Base-by-base conservation (phyloP, 2,113 vertebrate species). In the Lucifuga dentata region DNA sequence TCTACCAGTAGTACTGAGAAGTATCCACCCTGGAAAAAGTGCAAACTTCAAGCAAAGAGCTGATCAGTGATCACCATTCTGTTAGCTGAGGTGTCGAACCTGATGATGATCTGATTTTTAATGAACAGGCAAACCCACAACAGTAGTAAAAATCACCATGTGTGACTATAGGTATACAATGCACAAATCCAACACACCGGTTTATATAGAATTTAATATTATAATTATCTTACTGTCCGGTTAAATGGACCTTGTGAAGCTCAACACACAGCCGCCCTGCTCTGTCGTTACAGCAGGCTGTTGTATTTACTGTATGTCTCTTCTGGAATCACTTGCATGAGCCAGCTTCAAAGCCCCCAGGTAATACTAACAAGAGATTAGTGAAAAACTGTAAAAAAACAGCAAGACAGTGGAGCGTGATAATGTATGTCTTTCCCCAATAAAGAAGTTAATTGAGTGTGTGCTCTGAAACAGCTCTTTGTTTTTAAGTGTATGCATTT, bases 131-230 rank as follows among this genome's bases (percentile, higher is more conserved):
- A 80, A 83, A 78, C 33, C 57, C 70, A 86, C 59, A 36, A 61
- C 85, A 88, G 73, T 83, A 87, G 86, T 86, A 80, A 76, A 80
- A 69, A 46, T 66, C 78, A 78, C 81, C 73, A 69, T 38, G 55
- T 50, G 71, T 76, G 79, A 67, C 69, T 76, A 60, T 26, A 75
- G 40, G 66, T 70, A 73, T 67, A 84, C 64, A 85, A 75, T 68
- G 58, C 70, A 84, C 71, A 85, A 80, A 85, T 62, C 71, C 75
- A 76, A 76, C 78, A 84, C 84, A 86, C 21, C 46, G 50, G 61
- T 78, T 85, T 81, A 73, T 73, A 78, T 73, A 77, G 70, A 38
- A 64, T 79, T 84, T 49, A n/a, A n/a, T n/a, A 50, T 69, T 29
- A 75, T 68, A 8, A 8, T 63, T 43, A 76, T 32, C 39, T 75